Evolutionary conservation across 2,888 invertebrate species (phyloP).

Genomic region (Esperia sulphurella): DNA sequence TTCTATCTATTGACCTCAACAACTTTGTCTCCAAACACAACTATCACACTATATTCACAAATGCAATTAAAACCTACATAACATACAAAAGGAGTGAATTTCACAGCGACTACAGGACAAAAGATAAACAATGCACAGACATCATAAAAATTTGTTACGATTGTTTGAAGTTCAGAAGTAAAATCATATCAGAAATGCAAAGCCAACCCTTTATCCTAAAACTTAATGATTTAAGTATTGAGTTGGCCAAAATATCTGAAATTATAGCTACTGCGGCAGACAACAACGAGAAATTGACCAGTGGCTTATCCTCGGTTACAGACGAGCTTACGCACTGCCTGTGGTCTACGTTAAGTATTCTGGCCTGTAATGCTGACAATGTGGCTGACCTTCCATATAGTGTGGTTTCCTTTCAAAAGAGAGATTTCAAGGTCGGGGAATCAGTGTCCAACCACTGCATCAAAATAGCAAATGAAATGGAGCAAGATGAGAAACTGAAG

Average conservation of each 20-base stretch:
- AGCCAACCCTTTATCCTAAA: constrained; percentile 64
- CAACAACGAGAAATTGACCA: constrained; percentile 51
- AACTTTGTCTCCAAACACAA: constrained; percentile 60
- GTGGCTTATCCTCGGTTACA: constrained; percentile 41
- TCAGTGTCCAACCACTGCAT: constrained; percentile 54
- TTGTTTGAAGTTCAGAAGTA: constrained; percentile 74
- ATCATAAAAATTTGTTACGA: constrained; percentile 79
- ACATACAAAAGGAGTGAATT: constrained; percentile 56
- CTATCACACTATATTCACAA: constrained; percentile 57
- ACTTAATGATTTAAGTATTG: constrained; percentile 61
- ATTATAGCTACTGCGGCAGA: constrained; percentile 56
- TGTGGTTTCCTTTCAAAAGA: constrained; percentile 68
- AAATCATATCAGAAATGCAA: constrained; percentile 63
- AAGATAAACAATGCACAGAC: constrained; percentile 65
- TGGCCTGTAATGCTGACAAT: constrained; percentile 52
- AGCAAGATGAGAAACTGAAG: constrained; percentile 51
- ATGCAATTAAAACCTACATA: constrained; percentile 63
- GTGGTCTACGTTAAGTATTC: constrained; percentile 64
- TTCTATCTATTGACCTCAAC: constrained; percentile 55
- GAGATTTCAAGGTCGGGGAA: constrained; percentile 69
- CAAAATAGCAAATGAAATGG: constrained; percentile 35
- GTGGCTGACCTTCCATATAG: constrained; percentile 61
- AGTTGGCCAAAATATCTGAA: constrained; percentile 62
- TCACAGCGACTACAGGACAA: constrained; percentile 55
- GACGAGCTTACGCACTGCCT: constrained; percentile 57